A percentile compares a stretch with the other conserved stretches of the same genome.
These are phyloP conservation scores for Ceramica pisi DNA, from an alignment of 2,888 invertebrate genomes.

Conservation along the genomic window DNA sequence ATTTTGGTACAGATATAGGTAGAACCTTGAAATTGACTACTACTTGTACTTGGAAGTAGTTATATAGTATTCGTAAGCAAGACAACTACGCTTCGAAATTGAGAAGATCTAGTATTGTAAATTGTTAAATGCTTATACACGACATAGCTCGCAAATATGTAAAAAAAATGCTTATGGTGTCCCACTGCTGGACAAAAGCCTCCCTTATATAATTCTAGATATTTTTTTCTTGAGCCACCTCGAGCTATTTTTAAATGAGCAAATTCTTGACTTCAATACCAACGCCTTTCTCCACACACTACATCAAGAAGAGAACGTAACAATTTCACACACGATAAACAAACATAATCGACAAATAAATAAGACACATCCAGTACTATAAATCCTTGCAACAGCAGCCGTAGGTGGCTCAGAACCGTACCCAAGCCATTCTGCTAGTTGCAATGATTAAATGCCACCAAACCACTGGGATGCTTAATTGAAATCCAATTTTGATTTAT, in stretches of 20 bases:
- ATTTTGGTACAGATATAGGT: too few relatives aligned
- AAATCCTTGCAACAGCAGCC: slow-evolving; percentile 44
- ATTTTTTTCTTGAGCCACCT: too few relatives aligned
- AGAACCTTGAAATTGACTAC: too few relatives aligned
- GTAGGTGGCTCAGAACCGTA: slow-evolving; percentile 66
- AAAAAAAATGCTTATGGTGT: too few relatives aligned
- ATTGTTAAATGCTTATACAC: neutral
- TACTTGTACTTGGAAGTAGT: too few relatives aligned
- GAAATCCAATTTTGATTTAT: slow-evolving; percentile 82
- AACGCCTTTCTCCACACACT: neutral
- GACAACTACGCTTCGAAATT: neutral
- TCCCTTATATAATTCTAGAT: too few relatives aligned
- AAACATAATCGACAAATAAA: slow-evolving; percentile 26
- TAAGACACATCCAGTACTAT: slow-evolving; percentile 47
- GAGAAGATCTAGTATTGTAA: too few relatives aligned
- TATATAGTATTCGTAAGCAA: neutral
- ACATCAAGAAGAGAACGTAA: slow-evolving; percentile 9
- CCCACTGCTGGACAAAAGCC: too few relatives aligned
- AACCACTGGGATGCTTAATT: slow-evolving; percentile 82
- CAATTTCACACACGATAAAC: slow-evolving; percentile 41
- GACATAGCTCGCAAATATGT: neutral
- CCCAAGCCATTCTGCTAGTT: slow-evolving; percentile 74
- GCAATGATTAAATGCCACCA: slow-evolving; percentile 78
- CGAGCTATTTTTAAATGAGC: neutral
- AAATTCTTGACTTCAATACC: too few relatives aligned